Base-by-base conservation (phyloP, 2,888 invertebrate genomes). In the Amphimallon solstitiale region DNA sequence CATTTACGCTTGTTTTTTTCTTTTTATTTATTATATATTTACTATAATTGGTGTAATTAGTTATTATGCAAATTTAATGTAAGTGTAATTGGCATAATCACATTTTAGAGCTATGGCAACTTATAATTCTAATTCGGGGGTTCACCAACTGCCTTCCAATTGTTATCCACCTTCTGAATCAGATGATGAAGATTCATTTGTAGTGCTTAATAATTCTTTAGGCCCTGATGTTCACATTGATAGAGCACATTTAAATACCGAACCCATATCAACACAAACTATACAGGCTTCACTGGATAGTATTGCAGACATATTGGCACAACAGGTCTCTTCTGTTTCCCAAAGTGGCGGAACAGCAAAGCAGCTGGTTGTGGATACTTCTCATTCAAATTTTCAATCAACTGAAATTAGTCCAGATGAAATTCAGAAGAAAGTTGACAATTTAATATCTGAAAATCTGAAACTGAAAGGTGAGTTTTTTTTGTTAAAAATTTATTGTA, bases 121-220 rank as follows among this genome's bases (percentile, higher is more conserved):
- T 3, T 43, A 40, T 29, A 62, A 66, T 34, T 14, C 43, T 21
- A 52, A 65, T 34, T 48, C 65, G n/a, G 68, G 68, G 29, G 67
- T 72, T 21, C 72, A 73, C 45, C 72, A 73, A 56, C 34, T 75
- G 14, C 68, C 71, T 1, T 40, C 63, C 6, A 70, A 68, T 1
- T 72, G 72, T 64, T 72, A 72, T 56, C 70, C 74, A 14, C 72
- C 73, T 4, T 71, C 75, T 1, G 74, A 74, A 59, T 76, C 74
- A 35, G 75, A 75, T 48, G 76, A 78, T 65, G 79, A 79, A 49
- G 76, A 76, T 64, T 80, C 80, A 0, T 80, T 80, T 68, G 79
- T 79, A 17, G 78, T 80, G 2, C 67, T 80, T 12, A 73, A 69
- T 56, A 65, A 45, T 54, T 67, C 67, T 15, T 43, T 60, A 34